These are phyloP conservation scores for Diadema setosum DNA, from an alignment of 35 echinoderm and acorn worm species.

Conservation along the genomic window DNA sequence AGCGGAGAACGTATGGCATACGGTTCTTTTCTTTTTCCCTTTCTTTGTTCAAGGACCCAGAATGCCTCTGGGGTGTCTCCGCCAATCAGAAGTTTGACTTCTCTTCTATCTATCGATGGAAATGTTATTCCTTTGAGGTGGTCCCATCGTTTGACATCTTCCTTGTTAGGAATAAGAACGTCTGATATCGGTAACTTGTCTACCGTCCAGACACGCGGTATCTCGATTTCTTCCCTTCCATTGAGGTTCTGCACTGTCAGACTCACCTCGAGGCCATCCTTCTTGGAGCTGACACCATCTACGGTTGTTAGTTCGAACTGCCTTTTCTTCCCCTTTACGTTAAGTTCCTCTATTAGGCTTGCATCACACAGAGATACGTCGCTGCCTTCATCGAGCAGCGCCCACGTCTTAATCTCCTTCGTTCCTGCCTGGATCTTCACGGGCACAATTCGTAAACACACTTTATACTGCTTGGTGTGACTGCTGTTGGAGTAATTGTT, in stretches of 20 bases:
- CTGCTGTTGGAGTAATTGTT: constrained; percentile 17
- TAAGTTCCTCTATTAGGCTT: constrained; percentile 1
- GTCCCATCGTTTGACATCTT: constrained; percentile 16
- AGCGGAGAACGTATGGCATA: constrained; percentile 23
- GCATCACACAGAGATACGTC: constrained; percentile 36
- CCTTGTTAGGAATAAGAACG: not conserved
- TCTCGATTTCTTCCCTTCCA: not conserved
- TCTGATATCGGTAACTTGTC: constrained; percentile 20
- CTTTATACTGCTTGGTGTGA: not conserved
- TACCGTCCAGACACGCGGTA: constrained; percentile 34
- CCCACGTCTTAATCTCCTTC: constrained; percentile 21
- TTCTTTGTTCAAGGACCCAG: constrained; percentile 63
- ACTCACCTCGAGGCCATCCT: not conserved
- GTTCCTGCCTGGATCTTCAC: constrained; percentile 14
- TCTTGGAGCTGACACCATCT: constrained; percentile 13
- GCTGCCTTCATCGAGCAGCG: constrained; percentile 47
- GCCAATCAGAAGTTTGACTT: constrained; percentile 57
- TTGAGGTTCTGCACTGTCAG: constrained; percentile 10
- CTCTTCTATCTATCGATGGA: not conserved
- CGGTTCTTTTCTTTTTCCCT: constrained; percentile 33
- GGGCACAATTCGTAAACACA: constrained; percentile 21
- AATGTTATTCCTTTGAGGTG: constrained; percentile 31
- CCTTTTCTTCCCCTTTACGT: not conserved
- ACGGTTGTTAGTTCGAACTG: constrained; percentile 36
- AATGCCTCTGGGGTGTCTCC: constrained; percentile 56